phyloP scores from a whole-genome alignment of 2,888 invertebrate genomes.

The Pimpla rufipes region DNA sequence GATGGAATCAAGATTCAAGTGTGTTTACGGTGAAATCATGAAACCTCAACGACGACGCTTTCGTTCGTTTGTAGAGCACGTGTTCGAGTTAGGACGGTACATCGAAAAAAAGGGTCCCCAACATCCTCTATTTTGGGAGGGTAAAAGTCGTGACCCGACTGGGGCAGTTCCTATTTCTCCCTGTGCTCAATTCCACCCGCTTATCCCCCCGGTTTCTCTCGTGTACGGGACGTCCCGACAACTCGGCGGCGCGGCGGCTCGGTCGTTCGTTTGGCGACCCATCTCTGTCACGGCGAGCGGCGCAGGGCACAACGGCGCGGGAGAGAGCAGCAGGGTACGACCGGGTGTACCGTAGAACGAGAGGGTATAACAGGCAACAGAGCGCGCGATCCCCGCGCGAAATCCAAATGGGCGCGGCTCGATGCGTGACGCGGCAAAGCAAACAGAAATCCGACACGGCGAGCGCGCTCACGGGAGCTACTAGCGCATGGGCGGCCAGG shows the following conservation, averaged over 20 bases:
- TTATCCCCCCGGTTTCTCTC: conserved; percentile 48
- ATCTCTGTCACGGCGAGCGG: conserved; percentile 47
- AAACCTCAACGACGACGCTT: background rate
- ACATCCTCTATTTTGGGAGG: conserved; percentile 13
- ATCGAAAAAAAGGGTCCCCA: conserved; percentile 44
- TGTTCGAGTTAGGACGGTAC: conserved; percentile 3
- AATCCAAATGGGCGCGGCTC: conserved; percentile 81
- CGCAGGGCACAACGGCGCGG: conserved; percentile 26
- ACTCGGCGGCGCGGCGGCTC: conserved; percentile 33
- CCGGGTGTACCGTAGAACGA: conserved; percentile 37
- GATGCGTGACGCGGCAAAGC: conserved; percentile 83
- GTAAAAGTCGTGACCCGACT: conserved; percentile 55
- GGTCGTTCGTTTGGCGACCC: conserved; percentile 44
- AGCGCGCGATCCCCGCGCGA: conserved; percentile 63
- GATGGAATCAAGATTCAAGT: background rate
- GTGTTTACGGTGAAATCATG: background rate
- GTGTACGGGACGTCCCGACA: conserved; percentile 60
- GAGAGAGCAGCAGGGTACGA: background rate
- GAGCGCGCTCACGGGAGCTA: conserved; percentile 72
- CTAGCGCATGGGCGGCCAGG: conserved; percentile 55
- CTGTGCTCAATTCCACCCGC: conserved; percentile 48
- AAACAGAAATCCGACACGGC: conserved; percentile 84
- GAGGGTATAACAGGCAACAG: conserved; percentile 33
- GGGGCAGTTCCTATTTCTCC: conserved; percentile 46
- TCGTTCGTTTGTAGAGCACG: conserved; percentile 1